Percentiles rank a stretch among this genome's conserved stretches.
Conservation (phyloP, 2,797 vertebrate species). For the Pseudochaenichthys georgianus region DNA sequence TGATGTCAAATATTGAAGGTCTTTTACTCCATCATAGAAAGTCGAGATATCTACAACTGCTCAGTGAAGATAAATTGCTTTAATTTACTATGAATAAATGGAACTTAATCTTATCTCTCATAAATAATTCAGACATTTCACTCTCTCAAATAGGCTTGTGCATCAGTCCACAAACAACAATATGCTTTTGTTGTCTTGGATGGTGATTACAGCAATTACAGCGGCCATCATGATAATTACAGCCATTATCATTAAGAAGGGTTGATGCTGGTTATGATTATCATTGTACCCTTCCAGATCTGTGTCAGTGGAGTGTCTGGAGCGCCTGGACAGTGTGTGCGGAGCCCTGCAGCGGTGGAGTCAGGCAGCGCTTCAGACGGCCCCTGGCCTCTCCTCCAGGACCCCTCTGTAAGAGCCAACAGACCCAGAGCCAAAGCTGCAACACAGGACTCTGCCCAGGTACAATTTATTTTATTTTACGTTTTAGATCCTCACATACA, state of each 20-base stretch:
- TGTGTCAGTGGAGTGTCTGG: conserved; percentile 90
- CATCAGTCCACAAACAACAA: conserved; percentile 7
- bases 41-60: not conserved
- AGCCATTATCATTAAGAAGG: conserved; percentile 12
- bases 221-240: conserved; percentile 20
- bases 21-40: not conserved
- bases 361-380: conserved; percentile 85
- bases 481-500: not conserved
- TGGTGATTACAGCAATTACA: conserved; percentile 6
- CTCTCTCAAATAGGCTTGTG: not conserved
- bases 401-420: conserved; percentile 78
- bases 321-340: conserved; percentile 89
- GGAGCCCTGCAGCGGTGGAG: conserved; percentile 89
- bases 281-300: conserved; percentile 73
- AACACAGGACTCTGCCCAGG: conserved; percentile 89
- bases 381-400: conserved; percentile 59
- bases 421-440: conserved; percentile 91
- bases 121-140: not conserved
- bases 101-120: not conserved
- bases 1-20: conserved; percentile 20
- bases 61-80: not conserved
- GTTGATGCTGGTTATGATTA: not conserved
- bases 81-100: conserved; percentile 2
- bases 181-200: not conserved
- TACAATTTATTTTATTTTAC: conserved; percentile 50